phyloP scores from a whole-genome alignment of 2,888 invertebrate species.

The Sussaba pulchella region DNA sequence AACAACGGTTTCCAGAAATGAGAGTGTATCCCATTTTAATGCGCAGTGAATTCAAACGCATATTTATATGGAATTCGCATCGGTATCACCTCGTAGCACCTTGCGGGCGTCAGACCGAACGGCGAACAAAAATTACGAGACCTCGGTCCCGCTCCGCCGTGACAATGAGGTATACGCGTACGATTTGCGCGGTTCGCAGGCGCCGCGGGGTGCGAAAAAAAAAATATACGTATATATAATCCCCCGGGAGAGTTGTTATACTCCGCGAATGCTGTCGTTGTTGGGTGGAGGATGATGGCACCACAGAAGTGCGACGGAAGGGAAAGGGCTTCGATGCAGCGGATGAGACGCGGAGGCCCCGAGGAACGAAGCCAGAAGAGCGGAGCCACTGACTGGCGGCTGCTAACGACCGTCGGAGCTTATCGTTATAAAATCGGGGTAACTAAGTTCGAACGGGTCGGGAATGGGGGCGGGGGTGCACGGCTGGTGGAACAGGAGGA shows the following conservation, averaged over 20 bases:
- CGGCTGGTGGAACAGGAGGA: constrained; percentile 43
- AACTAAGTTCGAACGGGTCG: constrained; percentile 69
- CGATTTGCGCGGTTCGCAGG: constrained; percentile 56
- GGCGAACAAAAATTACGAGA: constrained; percentile 52
- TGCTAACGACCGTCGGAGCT: constrained; percentile 76
- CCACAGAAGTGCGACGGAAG: not conserved
- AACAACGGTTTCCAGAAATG: constrained; percentile 44
- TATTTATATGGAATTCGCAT: constrained; percentile 9
- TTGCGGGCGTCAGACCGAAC: constrained; percentile 58
- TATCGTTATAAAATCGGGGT: constrained; percentile 75
- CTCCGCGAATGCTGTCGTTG: constrained; percentile 50
- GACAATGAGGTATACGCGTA: constrained; percentile 51
- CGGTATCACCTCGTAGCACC: constrained; percentile 29
- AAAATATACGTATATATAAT: constrained; percentile 36
- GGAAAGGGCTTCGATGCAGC: constrained; percentile 44
- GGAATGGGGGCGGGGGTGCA: constrained; percentile 38
- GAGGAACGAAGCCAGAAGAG: constrained; percentile 56
- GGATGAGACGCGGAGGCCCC: constrained; percentile 50
- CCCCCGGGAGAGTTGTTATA: constrained; percentile 56
- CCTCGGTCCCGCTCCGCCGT: constrained; percentile 21
- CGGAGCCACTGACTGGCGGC: constrained; percentile 76
- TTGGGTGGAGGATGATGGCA: constrained; percentile 37
- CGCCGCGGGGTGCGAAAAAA: constrained; percentile 53
- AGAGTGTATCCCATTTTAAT: constrained; percentile 53
- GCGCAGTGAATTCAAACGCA: constrained; percentile 27